Conservation (phyloP, 1,140 invertebrate species). For the Papilio xuthus region DNA sequence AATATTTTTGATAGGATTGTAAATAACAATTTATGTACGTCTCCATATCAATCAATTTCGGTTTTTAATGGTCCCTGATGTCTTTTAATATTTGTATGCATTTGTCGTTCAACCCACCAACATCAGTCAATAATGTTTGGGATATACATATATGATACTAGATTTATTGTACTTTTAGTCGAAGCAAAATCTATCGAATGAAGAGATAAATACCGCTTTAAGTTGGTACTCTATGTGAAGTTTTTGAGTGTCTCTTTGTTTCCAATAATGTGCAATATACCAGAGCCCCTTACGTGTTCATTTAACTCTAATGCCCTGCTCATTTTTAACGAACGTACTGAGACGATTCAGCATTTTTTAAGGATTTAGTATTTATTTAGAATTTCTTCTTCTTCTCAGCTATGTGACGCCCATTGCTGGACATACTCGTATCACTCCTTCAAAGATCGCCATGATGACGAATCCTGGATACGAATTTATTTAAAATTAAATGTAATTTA, state of each 20-base stretch:
- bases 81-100: too few species aligned
- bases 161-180: background rate
- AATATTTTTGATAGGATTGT: background rate
- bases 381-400: too few species aligned
- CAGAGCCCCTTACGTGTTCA: constrained; percentile 18
- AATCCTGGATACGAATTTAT: too few species aligned
- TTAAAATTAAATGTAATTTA: too few species aligned
- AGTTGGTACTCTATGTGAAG: constrained; percentile 11
- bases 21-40: background rate
- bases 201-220: constrained; percentile 1
- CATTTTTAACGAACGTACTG: too few species aligned
- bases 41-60: too few species aligned
- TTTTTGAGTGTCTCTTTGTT: constrained; percentile 48
- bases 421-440: too few species aligned
- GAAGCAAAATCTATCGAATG: constrained; percentile 7
- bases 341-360: constrained; percentile 12
- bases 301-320: too few species aligned
- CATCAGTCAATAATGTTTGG: background rate
- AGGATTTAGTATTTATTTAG: too few species aligned
- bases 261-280: constrained; percentile 53
- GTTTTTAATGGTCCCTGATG: too few species aligned
- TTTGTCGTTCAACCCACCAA: background rate
- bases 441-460: too few species aligned
- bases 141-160: background rate
- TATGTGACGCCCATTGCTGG: too few species aligned